These are phyloP conservation scores for Liasis olivaceus DNA, from an alignment of 2,797 vertebrate species.

Conservation along the genomic window DNA sequence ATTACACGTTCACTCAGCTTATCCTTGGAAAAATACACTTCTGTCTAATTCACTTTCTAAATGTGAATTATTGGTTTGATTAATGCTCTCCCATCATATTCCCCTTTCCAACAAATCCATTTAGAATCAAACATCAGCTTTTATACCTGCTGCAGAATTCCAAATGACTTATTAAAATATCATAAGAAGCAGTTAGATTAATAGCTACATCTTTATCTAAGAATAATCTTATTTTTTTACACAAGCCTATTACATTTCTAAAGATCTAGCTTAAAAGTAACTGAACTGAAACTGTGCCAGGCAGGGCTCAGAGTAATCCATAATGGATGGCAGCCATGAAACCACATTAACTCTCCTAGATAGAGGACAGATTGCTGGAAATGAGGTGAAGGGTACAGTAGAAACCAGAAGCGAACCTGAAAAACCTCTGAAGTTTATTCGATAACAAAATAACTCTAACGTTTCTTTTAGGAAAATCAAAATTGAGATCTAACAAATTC, in stretches of 20 bases:
- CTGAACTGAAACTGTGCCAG: background rate
- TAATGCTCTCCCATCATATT: background rate
- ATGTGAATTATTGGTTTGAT: background rate
- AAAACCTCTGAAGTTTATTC: background rate
- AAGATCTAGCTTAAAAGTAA: background rate
- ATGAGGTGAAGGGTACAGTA: background rate
- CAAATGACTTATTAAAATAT: background rate
- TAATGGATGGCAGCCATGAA: constrained; percentile 6
- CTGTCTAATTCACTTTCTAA: background rate
- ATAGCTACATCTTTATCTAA: background rate
- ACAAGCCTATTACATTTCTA: background rate
- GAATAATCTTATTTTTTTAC: constrained; percentile 4
- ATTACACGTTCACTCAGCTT: too few relatives aligned
- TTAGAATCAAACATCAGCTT: background rate
- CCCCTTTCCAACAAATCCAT: background rate
- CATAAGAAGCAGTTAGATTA: background rate
- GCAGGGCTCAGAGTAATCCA: background rate
- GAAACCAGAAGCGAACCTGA: background rate
- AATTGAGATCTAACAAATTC: background rate
- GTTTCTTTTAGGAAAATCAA: background rate
- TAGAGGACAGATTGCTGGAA: constrained; percentile 3
- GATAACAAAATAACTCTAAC: background rate
- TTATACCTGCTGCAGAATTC: background rate
- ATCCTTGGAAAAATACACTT: background rate
- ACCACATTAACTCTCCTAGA: background rate